These are phyloP conservation scores for Busseola fusca DNA, from an alignment of 2,888 invertebrate species.

Conservation along the genomic window DNA sequence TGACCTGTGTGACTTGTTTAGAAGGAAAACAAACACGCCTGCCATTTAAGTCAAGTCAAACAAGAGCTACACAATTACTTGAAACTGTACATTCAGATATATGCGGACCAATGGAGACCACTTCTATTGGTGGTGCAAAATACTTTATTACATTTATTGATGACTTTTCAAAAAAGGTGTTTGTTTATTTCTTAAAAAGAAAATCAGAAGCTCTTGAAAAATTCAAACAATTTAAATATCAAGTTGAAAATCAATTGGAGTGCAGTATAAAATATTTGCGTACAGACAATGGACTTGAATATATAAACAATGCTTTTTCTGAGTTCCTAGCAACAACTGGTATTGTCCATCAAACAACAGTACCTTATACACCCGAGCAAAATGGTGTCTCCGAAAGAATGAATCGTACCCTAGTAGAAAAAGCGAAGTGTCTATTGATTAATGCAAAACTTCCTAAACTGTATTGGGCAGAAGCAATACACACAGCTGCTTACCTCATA, in stretches of 20 bases:
- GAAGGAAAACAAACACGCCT: too few relatives aligned
- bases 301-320: accelerated
- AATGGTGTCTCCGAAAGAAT: neutral
- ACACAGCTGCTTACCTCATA: neutral
- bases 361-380: neutral
- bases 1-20: too few relatives aligned
- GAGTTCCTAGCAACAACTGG: neutral
- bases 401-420: neutral
- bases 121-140: too few relatives aligned
- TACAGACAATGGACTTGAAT: neutral
- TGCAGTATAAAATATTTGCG: neutral
- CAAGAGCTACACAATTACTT: too few relatives aligned
- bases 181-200: neutral
- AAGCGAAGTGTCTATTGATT: neutral
- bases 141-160: neutral
- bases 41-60: too few relatives aligned
- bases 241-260: neutral
- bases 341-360: neutral
- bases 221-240: neutral
- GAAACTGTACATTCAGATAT: too few relatives aligned
- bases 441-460: neutral
- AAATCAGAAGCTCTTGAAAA: neutral
- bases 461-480: neutral
- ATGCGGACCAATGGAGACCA: too few relatives aligned
- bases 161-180: too few relatives aligned